Evolutionary conservation across 1,140 invertebrate genomes (phyloP), one percentile per base, ranked within the genome.

Genomic region (Ladona fulva): DNA sequence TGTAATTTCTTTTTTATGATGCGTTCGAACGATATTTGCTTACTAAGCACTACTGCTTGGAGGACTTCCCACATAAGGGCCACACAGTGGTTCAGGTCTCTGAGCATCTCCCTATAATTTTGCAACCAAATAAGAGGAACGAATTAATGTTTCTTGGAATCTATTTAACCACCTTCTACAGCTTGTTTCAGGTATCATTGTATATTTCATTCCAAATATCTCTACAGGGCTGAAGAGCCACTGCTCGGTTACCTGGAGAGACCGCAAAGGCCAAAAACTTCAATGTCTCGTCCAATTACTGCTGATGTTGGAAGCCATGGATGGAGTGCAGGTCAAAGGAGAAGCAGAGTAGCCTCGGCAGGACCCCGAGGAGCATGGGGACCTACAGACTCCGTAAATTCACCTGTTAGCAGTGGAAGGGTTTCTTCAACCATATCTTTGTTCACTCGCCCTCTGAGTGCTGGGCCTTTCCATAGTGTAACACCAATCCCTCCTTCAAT

Each of bases 401-500:
- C 25, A 59, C n/a, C 76, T 22, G 25, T 24, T 42, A 59, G 25
- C 42, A 74, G 25, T 24, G 22, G 24, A n/a, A 1, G 25, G n/a
- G n/a, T 25, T 8, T 29, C 75, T 25, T 25, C 25, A 37, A 76
- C 42, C 25, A 16, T 25, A 25, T n/a, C 16, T 29, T 7, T 29
- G 8, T 22, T 25, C 24, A 76, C 29, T n/a, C 59, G 76, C n/a
- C 78, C 78, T 1, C 3, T 78, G 16, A 90, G 89, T 80, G 90
- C 89, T 14, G 90, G 89, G 0, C 89, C 89, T 12, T 88, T 89
- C 80, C 89, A 90, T 52, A 83, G 86, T 25, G 87, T 87, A 1
- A 85, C 83, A 79, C 80, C 85, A 10, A 85, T 87, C 11, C 83
- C 83, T 78, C 44, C 77, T 0, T 29, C 75, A 0, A 16, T 25